Conservation (phyloP, 1,140 invertebrate species). For the Zaprionus davidi region DNA sequence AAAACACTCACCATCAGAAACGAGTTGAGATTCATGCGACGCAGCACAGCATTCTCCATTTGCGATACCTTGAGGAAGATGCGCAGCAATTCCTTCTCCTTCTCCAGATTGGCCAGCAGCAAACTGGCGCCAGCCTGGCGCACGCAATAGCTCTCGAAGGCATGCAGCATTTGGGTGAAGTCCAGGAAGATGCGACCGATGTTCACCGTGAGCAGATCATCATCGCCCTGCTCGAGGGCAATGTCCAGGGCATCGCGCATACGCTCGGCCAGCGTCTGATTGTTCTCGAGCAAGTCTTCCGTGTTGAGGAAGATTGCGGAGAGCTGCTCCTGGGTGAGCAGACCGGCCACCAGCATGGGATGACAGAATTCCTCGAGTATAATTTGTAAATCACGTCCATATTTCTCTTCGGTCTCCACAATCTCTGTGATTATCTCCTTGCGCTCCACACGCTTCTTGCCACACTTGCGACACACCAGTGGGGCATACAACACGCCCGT, state of each 20-base stretch:
- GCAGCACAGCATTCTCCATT: conserved; percentile 96
- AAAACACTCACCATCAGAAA: conserved; percentile 94
- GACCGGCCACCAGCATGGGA: conserved; percentile 95
- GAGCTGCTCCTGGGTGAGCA: conserved; percentile 92
- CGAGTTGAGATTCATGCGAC: conserved; percentile 98
- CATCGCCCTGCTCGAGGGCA: conserved; percentile 90
- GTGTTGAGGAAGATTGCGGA: conserved; percentile 97
- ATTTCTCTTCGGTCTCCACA: conserved; percentile 98
- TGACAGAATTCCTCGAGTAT: conserved; percentile 97
- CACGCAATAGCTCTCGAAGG: conserved; percentile 97
- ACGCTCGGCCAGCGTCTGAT: conserved; percentile 92
- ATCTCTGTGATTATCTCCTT: conserved; percentile 98
- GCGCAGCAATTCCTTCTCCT: conserved; percentile 96
- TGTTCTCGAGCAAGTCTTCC: conserved; percentile 95
- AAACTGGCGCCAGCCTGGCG: conserved; percentile 95
- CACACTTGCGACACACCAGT: conserved; percentile 93
- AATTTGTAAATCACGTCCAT: conserved; percentile 95
- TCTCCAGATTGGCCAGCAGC: conserved; percentile 95
- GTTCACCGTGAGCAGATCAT: conserved; percentile 94
- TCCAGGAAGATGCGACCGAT: conserved; percentile 96
- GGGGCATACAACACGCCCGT: conserved; percentile 90
- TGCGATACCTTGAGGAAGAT: conserved; percentile 98
- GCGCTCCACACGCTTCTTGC: conserved; percentile 93
- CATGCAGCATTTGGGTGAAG: conserved; percentile 95
- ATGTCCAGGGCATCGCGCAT: conserved; percentile 94